Evolutionary conservation across 1,140 invertebrate species (phyloP), one percentile per base, ranked within the genome.

Genomic region (Reticulitermes speratus): DNA sequence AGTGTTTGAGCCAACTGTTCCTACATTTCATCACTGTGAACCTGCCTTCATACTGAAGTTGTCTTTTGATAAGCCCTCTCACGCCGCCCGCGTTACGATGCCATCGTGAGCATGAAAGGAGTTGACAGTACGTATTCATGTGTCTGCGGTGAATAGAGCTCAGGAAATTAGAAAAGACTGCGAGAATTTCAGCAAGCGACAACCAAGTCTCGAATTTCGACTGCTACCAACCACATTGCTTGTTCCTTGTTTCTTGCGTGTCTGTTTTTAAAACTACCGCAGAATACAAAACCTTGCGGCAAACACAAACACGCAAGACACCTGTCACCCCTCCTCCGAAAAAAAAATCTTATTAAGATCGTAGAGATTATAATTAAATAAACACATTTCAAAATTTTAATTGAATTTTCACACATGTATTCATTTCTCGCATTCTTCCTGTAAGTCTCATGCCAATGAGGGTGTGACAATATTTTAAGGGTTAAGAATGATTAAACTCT

Each of bases 141-240:
- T 44, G 83, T 44, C 83, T 30, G 48, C 44, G 44, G n/a, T 30
- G 83, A 84, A 44, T 84, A 84, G 32, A 44, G 83, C 14, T 84
- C 83, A 84, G 83, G 83, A 84, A 84, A 84, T 84, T 44, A 84
- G n/a, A 84, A 75, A 75, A 75, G 65, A 75, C 8, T 75, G 25
- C 65, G 25, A 6, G 25, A 6, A 75, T 75, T 75, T 75, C 65
- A 75, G 65, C n/a, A 25, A 12, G 65, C 65, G 65, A 84, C 83
- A 32, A 84, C 32, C 44, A 32, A 19, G 44, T 23, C 83, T 44
- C 48, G 3, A 44, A 44, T 45, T 84, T 84, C 83, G 2, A 44
- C 21, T 2, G 83, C 38, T 38, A 38, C 38, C 83, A 84, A 11
- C 59, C 59, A 21, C 59, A 19, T 23, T 65, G 59, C 25, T 48